A percentile compares a stretch with the other conserved stretches of the same genome.
These are phyloP conservation scores for Calliopsis andreniformis DNA, from an alignment of 1,140 invertebrate species.

Conservation along the genomic window DNA sequence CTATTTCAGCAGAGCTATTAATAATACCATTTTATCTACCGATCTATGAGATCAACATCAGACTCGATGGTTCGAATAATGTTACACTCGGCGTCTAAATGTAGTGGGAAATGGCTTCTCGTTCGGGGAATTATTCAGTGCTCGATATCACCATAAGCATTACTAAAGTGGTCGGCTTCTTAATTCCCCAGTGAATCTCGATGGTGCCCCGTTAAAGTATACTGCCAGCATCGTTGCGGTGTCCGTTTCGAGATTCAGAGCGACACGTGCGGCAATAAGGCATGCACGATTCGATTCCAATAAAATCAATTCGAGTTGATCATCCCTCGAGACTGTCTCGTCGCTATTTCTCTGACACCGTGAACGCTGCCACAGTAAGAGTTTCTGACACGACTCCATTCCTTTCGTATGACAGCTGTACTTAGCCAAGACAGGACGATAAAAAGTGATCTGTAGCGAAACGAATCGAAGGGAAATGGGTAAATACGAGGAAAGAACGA, in stretches of 20 bases:
- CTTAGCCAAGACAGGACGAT: neutral
- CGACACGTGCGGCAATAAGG: neutral
- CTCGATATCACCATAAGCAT: neutral
- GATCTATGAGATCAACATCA: too few relatives aligned
- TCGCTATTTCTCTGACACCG: too few relatives aligned
- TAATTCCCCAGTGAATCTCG: neutral
- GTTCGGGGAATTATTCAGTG: too few relatives aligned
- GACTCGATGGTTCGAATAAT: too few relatives aligned
- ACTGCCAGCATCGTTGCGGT: neutral
- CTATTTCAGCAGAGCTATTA: neutral
- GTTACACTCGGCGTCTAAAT: too few relatives aligned
- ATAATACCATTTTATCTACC: neutral
- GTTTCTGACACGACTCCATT: too few relatives aligned
- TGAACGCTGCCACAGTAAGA: too few relatives aligned
- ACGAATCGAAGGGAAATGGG: neutral
- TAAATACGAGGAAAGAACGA: slow-evolving; percentile 12
- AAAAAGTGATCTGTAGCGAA: neutral
- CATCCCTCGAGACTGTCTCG: too few relatives aligned
- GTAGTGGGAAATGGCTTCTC: neutral
- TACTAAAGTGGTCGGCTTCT: neutral
- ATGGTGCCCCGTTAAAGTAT: neutral
- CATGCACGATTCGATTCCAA: neutral
- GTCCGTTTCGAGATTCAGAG: neutral
- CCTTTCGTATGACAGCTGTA: too few relatives aligned
- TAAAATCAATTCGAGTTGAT: slow-evolving; percentile 1